These are phyloP conservation scores for Parauchenoglanis punctatus DNA, from an alignment of 2,797 vertebrate genomes.

Conservation along the genomic window DNA sequence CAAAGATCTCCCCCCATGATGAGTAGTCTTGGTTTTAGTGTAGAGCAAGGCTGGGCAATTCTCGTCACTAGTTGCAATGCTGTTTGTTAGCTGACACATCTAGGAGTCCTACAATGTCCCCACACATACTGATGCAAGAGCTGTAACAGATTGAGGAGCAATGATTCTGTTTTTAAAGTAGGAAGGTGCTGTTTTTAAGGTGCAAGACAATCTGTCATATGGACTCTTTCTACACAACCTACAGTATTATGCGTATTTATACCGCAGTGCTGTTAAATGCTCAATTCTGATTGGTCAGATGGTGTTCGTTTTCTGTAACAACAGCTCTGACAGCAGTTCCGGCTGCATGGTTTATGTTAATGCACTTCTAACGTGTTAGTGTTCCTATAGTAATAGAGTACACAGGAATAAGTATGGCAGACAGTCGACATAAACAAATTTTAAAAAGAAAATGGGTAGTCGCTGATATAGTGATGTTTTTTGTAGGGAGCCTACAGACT, in stretches of 20 bases:
- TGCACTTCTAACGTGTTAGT: background rate
- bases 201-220: slow-evolving; percentile 16
- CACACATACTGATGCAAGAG: slow-evolving; percentile 45
- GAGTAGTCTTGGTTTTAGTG: slow-evolving; percentile 13
- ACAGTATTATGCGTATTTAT: background rate
- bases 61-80: slow-evolving; percentile 19
- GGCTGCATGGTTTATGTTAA: background rate
- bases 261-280: slow-evolving; percentile 2
- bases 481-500: background rate
- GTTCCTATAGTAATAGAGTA: background rate
- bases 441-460: background rate
- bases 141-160: slow-evolving; percentile 33
- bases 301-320: background rate
- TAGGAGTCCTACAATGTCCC: slow-evolving; percentile 32
- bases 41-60: slow-evolving; percentile 27
- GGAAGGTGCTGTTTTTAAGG: slow-evolving; percentile 15
- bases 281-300: slow-evolving; percentile 16
- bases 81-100: slow-evolving; percentile 36
- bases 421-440: background rate
- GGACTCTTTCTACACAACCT: slow-evolving; percentile 4
- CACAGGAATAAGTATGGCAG: background rate
- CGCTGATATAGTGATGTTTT: background rate
- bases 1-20: background rate
- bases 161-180: slow-evolving; percentile 25
- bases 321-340: background rate